Percentiles rank a stretch among this genome's conserved stretches.
phyloP scores from a whole-genome alignment of 1,140 invertebrate species.

The Xylocopa sonorina region DNA sequence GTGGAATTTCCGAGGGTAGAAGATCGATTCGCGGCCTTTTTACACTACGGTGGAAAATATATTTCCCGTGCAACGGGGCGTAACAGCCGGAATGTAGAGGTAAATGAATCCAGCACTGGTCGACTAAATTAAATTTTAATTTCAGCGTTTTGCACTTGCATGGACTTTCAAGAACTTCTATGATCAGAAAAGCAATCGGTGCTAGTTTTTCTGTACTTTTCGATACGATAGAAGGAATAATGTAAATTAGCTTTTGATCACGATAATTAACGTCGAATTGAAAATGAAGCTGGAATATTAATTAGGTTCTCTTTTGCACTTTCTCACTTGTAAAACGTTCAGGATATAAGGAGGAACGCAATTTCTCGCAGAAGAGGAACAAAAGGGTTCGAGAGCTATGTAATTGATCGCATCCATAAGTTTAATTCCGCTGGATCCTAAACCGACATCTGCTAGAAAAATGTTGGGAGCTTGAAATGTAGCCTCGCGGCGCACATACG shows the following conservation, averaged over 20 bases:
- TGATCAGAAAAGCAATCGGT: not conserved
- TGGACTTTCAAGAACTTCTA: not conserved
- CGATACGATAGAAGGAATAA: too few species aligned
- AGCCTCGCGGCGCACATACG: not conserved
- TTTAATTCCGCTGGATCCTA: not conserved
- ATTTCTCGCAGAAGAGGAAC: too few species aligned
- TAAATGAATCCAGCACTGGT: not conserved
- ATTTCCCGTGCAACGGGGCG: not conserved
- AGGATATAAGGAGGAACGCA: not conserved
- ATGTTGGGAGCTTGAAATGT: not conserved
- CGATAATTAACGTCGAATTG: too few species aligned
- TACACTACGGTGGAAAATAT: too few species aligned
- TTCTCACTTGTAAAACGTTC: too few species aligned
- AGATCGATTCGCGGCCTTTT: not conserved
- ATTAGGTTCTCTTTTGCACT: too few species aligned
- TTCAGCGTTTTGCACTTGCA: too few species aligned
- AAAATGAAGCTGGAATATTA: too few species aligned
- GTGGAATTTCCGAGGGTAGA: too few species aligned
- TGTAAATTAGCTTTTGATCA: too few species aligned
- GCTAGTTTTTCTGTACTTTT: too few species aligned
- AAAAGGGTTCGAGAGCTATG: not conserved
- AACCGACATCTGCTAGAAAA: not conserved
- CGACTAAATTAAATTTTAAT: not conserved
- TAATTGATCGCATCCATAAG: not conserved
- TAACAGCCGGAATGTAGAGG: not conserved